Base-by-base conservation (phyloP, 2,888 invertebrate species). In the Charanyca ferruginea region DNA sequence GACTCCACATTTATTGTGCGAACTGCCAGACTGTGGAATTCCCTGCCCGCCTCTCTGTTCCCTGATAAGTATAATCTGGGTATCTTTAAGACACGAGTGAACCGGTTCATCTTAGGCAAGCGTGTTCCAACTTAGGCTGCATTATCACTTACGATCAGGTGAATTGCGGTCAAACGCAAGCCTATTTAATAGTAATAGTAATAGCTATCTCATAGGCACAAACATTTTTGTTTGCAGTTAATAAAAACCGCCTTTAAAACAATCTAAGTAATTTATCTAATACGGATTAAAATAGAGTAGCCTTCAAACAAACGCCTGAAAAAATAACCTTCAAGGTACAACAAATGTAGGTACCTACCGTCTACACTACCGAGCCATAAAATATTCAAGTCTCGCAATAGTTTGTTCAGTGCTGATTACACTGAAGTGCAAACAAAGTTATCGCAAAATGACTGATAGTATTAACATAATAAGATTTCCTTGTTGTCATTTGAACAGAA, bases 311-410 rank as follows among this genome's bases (percentile, higher is more conserved):
- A 18, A 35, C 64, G 20, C 47, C 49, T 59, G 25, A 76, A 76
- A 78, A 76, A 79, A 79, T 32, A 67, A 65, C 77, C 79, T 80
- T 82, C 64, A 54, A 42, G 28, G 6, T 48, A 70, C 49, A 66
- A 69, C 73, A 69, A 68, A 54, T 65, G 48, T 62, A 65, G 32
- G 23, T 41, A 47, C 28, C 9, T n/a, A n/a, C n/a, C n/a, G n/a
- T n/a, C 45, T 74, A 73, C 70, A 78, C 70, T 68, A 61, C 16
- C 65, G 55, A 25, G 58, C 55, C 45, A 68, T 84, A 79, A 78
- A 84, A 65, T 79, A 71, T 70, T 38, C 44, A 66, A 68, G 66
- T 44, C 65, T 62, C 23, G 51, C 47, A 61, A 66, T 32, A 61
- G 75, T 74, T 70, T 61, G 63, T 71, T 66, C 45, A 67, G 38